phyloP scores from a whole-genome alignment of 2,113 vertebrate genomes.

The Tetrax tetrax region DNA sequence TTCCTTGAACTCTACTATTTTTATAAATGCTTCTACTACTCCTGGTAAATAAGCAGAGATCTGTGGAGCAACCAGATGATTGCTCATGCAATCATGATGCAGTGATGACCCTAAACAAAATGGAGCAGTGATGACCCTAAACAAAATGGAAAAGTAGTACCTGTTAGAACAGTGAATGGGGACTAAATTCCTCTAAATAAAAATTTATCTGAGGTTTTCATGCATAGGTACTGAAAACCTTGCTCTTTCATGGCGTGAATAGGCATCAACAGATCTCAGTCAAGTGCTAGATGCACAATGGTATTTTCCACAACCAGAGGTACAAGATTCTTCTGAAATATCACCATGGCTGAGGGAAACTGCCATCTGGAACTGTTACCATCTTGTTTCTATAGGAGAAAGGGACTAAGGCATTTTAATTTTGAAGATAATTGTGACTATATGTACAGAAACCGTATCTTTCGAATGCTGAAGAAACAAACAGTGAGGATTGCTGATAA shows the following conservation, averaged over 20 bases:
- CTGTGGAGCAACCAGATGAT: not conserved
- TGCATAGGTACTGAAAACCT: not conserved
- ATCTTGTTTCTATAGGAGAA: not conserved
- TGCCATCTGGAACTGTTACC: not conserved
- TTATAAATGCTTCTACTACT: not conserved
- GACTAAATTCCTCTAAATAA: not conserved
- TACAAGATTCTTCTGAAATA: not conserved
- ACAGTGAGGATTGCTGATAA: constrained; percentile 47
- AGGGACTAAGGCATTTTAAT: not conserved
- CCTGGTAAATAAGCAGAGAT: not conserved
- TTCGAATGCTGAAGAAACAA: constrained; percentile 21
- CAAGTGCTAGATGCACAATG: not conserved
- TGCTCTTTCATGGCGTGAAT: not conserved
- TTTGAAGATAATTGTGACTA: constrained; percentile 6
- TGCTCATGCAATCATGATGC: no score
- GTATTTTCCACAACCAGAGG: not conserved
- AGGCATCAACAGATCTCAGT: not conserved
- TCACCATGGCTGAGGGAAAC: not conserved
- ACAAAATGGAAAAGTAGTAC: not conserved
- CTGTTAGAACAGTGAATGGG: not conserved
- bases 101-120: not conserved
- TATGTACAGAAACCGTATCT: not conserved
- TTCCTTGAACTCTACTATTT: not conserved
- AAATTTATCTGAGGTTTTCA: not conserved
- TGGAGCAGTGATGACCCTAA: not conserved